Conservation (phyloP, 1,140 invertebrate genomes). For the Antheraea pernyi region DNA sequence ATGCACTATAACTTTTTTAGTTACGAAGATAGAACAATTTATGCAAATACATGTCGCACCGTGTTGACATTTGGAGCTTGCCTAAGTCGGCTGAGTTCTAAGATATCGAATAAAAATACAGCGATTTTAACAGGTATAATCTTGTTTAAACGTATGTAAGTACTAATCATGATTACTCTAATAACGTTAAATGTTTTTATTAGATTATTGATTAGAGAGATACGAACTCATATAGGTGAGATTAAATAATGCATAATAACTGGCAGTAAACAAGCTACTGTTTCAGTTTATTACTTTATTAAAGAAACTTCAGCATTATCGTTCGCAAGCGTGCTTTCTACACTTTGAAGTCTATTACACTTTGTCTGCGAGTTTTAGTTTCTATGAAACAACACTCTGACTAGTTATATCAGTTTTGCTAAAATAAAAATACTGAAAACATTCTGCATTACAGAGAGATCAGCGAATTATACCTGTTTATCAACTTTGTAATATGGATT, state of each 20-base stretch:
- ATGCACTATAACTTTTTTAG: too few relatives aligned
- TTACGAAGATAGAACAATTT: too few relatives aligned
- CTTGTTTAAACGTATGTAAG: too few relatives aligned
- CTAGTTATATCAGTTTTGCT: slow-evolving; percentile 9
- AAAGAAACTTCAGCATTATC: slow-evolving; percentile 26
- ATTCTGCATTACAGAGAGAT: background rate
- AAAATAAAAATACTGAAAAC: background rate
- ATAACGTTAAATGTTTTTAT: too few relatives aligned
- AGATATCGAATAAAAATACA: too few relatives aligned
- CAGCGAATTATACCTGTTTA: background rate
- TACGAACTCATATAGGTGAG: background rate
- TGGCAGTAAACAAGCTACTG: slow-evolving; percentile 8
- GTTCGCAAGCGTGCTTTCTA: slow-evolving; percentile 17
- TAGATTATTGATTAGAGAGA: too few relatives aligned
- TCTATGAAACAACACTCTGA: slow-evolving; percentile 25
- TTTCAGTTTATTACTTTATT: slow-evolving; percentile 27
- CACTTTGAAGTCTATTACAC: slow-evolving; percentile 16
- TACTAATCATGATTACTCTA: too few relatives aligned
- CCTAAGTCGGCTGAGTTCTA: too few relatives aligned
- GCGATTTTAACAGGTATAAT: too few relatives aligned
- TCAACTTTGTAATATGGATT: too few relatives aligned
- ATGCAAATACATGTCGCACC: too few relatives aligned
- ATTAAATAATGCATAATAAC: background rate
- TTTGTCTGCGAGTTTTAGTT: slow-evolving; percentile 20
- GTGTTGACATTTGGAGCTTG: too few relatives aligned